phyloP scores from a whole-genome alignment of 1,140 invertebrate species.

The Marisa cornuarietis region DNA sequence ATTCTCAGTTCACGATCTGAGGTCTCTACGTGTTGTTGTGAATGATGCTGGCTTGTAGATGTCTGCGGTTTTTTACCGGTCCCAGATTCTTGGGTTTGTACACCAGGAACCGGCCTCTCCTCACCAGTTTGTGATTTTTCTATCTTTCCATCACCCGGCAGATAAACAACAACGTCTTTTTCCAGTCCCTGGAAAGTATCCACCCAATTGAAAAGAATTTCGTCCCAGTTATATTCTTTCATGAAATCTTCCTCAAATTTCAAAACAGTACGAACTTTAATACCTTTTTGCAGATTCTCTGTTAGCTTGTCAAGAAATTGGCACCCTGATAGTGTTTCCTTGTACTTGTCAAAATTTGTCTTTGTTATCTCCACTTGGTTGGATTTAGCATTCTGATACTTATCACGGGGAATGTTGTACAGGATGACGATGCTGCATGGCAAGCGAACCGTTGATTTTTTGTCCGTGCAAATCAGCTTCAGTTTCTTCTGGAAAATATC shows the following conservation, averaged over 20 bases:
- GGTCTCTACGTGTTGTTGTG: too few species aligned
- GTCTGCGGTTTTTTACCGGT: too few species aligned
- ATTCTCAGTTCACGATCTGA: too few species aligned
- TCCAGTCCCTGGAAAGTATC: constrained; percentile 2
- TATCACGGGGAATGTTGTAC: background rate
- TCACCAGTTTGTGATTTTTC: too few species aligned
- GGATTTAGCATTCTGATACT: background rate
- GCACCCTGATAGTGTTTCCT: background rate
- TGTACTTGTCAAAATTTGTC: background rate
- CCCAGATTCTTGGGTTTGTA: too few species aligned
- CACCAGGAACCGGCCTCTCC: too few species aligned
- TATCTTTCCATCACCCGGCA: background rate
- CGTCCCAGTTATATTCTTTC: background rate
- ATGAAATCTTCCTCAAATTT: background rate
- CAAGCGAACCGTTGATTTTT: background rate
- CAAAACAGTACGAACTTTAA: too few species aligned
- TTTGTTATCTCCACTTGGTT: background rate
- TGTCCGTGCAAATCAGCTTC: background rate
- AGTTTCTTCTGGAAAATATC: background rate
- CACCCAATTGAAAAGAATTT: background rate
- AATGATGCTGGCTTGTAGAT: too few species aligned
- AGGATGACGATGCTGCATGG: background rate
- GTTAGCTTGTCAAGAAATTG: background rate
- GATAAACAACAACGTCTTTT: background rate
- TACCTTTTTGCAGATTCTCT: background rate